phyloP scores from a whole-genome alignment of 2,797 vertebrate species.

The Notoglanidium macrostoma region DNA sequence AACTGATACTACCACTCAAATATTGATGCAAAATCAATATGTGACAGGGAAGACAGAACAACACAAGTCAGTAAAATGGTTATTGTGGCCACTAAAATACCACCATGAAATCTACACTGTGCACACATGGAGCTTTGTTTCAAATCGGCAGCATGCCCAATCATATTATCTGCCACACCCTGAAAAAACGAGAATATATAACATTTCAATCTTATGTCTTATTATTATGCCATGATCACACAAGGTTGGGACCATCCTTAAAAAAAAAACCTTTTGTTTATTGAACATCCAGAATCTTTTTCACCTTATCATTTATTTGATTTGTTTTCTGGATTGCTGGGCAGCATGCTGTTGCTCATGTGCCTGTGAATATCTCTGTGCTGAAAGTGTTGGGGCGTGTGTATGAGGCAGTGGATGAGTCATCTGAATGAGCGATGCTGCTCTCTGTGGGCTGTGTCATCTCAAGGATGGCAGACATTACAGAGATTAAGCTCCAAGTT shows the following conservation, averaged over 20 bases:
- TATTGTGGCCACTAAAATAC: neutral
- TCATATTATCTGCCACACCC: neutral
- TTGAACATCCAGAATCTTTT: constrained; percentile 3
- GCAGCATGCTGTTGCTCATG: constrained; percentile 20
- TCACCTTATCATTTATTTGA: neutral
- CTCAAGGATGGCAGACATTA: constrained; percentile 48
- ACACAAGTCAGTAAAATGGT: neutral
- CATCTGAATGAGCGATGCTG: constrained; percentile 54
- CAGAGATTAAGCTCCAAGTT: constrained; percentile 35
- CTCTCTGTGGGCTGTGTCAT: constrained; percentile 45
- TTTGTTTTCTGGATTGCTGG: constrained; percentile 8
- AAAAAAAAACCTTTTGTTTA: neutral
- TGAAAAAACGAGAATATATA: fast-evolving
- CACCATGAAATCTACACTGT: neutral
- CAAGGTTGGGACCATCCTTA: neutral
- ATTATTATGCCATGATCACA: neutral
- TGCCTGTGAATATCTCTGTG: constrained; percentile 24
- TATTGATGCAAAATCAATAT: neutral
- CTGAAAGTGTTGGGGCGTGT: constrained; percentile 25
- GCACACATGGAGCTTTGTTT: neutral
- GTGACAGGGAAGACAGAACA: neutral
- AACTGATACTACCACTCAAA: neutral
- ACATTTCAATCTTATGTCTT: neutral
- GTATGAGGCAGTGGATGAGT: constrained; percentile 47
- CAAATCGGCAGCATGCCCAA: neutral